phyloP scores from a whole-genome alignment of 1,140 invertebrate genomes.

The Periplaneta americana region DNA sequence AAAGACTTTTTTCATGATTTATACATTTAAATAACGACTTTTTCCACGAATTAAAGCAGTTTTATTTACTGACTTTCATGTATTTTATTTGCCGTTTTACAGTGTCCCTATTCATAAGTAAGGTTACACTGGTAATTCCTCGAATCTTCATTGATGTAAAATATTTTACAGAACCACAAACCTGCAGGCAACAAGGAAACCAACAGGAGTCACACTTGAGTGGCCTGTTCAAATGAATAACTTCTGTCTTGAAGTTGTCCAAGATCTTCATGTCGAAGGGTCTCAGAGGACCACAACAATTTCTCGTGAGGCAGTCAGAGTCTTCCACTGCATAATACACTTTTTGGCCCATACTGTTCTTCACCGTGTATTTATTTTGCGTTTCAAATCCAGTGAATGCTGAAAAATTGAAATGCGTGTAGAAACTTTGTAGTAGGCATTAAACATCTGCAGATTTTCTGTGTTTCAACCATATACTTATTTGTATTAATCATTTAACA shows the following conservation, averaged over 20 bases:
- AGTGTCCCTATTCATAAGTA: too few relatives aligned
- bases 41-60: too few relatives aligned
- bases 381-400: conserved; percentile 82
- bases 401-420: conserved; percentile 34
- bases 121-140: too few relatives aligned
- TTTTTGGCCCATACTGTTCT: conserved; percentile 68
- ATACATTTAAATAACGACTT: too few relatives aligned
- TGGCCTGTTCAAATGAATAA: conserved; percentile 44
- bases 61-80: too few relatives aligned
- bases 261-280: conserved; percentile 83
- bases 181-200: conserved; percentile 57
- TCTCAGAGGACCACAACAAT: conserved; percentile 69
- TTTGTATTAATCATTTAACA: too few relatives aligned
- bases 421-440: too few relatives aligned
- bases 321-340: conserved; percentile 76
- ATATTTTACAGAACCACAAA: conserved; percentile 26
- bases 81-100: too few relatives aligned
- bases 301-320: conserved; percentile 69
- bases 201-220: conserved; percentile 46
- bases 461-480: too few relatives aligned
- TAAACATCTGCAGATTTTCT: too few relatives aligned
- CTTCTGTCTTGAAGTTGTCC: conserved; percentile 70
- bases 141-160: too few relatives aligned
- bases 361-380: conserved; percentile 82
- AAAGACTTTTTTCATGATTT: too few relatives aligned